Base-by-base conservation (phyloP, 2,888 invertebrate genomes). In the Amphipyra berbera region DNA sequence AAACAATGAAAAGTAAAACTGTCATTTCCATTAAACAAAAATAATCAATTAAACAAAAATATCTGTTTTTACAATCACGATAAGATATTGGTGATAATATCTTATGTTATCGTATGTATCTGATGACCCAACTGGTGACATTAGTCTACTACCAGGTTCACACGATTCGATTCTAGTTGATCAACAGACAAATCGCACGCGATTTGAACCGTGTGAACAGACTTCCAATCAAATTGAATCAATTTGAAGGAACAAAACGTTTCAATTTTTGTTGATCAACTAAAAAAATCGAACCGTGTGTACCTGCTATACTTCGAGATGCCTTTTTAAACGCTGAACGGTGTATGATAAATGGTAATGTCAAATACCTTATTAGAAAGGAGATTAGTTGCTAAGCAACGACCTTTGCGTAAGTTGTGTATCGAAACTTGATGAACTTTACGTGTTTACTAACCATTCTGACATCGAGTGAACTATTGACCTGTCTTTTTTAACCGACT, bases 31-130 rank as follows among this genome's bases (percentile, higher is more conserved):
- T 33, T 33, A 6, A 41, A n/a, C 33, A 63, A 49, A 12, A 52
- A 44, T 54, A 48, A 38, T 7, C 15, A 49, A 68, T 68, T 65
- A 46, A 7, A 42, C 14, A 30, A 42, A 49, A 41, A 10, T 72
- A 68, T 53, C 52, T 44, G 44, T 65, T 13, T 50, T 66, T 59
- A 73, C 14, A 44, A 69, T 69, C 73, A 42, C 37, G 68, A 73
- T 73, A 55, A 68, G 66, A 57, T 64, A 57, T 37, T 33, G 14
- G 30, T 14, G 37, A 45, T 15, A 8, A 21, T 15, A 21, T 38
- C 9, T 15, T 21, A 21, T 21, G 2, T 21, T 21, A 2, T 21
- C 2, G 21, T 21, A 21, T 21, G 21, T 21, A 21, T 21, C 1
- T 21, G 21, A 21, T 21, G 2, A 21, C 21, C 3, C 1, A 21